Conservation (phyloP, 2,888 invertebrate species). For the Xestoiulus laeticollis region DNA sequence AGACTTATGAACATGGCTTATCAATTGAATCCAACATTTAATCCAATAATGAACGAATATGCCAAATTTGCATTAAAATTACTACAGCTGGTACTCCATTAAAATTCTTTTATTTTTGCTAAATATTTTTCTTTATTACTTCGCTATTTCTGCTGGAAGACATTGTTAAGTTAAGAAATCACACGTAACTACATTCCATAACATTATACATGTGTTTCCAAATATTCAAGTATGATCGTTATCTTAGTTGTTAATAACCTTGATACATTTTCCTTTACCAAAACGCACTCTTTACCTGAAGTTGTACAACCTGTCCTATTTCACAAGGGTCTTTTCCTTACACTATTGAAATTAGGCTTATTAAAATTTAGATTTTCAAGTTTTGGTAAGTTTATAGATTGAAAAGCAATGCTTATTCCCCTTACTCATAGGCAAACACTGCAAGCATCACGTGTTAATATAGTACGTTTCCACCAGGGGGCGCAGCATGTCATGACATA, state of each 20-base stretch:
- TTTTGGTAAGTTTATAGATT: not conserved
- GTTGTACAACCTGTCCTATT: no score
- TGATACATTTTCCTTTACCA: not conserved
- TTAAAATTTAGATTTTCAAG: not conserved
- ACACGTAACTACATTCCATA: not conserved
- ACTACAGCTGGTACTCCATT: no score
- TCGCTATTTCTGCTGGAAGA: no score
- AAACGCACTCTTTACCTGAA: not conserved
- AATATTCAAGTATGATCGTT: not conserved
- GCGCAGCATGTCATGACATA: not conserved
- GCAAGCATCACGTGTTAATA: not conserved
- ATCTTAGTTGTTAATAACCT: not conserved
- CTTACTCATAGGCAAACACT: slow-evolving; percentile 23
- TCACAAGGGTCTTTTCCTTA: no score
- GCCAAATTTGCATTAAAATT: no score
- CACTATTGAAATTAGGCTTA: not conserved
- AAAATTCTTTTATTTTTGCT: no score
- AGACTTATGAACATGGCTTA: no score
- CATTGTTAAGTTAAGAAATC: not conserved
- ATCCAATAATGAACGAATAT: no score
- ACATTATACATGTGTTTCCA: no score
- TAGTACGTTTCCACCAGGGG: not conserved
- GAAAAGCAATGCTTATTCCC: not conserved
- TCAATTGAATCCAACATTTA: no score
- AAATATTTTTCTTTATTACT: no score